Evolutionary conservation across 2,113 vertebrate species (phyloP).

Genomic region (Turnix velox): DNA sequence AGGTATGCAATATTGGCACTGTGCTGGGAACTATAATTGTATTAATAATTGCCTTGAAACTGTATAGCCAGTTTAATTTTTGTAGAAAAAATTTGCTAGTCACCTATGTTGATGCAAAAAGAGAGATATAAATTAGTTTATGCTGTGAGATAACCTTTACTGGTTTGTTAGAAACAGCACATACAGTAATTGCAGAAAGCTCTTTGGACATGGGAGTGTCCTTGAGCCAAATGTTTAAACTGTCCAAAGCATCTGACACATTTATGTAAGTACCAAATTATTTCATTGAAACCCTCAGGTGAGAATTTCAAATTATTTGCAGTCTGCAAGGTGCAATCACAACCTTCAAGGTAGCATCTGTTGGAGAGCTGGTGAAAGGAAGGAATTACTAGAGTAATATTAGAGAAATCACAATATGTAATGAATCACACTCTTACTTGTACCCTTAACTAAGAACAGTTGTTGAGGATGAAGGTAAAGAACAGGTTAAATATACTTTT

Average conservation of each 20-base stretch:
- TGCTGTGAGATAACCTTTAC: not conserved
- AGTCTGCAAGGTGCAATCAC: not conserved
- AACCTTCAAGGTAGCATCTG: not conserved
- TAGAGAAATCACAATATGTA: not conserved
- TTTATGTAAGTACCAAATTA: not conserved
- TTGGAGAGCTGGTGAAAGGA: not conserved
- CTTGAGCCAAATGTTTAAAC: not conserved
- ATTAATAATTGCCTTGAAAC: not conserved
- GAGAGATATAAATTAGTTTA: not conserved
- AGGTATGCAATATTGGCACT: not conserved
- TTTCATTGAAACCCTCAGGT: not conserved
- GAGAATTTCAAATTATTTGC: not conserved
- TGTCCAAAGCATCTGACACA: not conserved
- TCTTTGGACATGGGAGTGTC: not conserved
- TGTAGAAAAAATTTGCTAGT: not conserved
- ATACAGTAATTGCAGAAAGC: not conserved
- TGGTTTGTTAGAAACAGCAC: not conserved
- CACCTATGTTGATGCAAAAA: not conserved
- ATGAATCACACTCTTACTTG: not conserved
- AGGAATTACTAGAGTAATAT: not conserved
- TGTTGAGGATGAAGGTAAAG: not conserved
- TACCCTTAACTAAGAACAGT: not conserved
- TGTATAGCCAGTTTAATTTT: not conserved
- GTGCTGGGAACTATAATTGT: not conserved
- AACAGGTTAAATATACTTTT: not conserved